Evolutionary conservation across 2,113 vertebrate species (phyloP), one percentile per base, ranked within the genome.

Genomic region (Falcunculus frontatus): DNA sequence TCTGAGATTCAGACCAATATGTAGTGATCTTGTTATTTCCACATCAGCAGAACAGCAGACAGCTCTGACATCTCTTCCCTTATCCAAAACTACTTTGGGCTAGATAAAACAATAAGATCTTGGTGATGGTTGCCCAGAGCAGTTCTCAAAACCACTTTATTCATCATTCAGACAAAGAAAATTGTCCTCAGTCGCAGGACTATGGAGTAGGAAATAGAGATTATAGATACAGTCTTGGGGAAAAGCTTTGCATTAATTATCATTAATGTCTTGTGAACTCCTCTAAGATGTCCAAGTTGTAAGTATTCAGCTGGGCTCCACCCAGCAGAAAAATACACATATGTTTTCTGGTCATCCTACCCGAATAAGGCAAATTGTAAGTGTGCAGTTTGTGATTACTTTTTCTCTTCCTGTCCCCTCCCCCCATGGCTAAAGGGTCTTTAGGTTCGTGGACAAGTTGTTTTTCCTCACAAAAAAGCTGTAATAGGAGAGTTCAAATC

Each of bases 61-160:
- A 74, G 69, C 25, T 89, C 60, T 91, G 77, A 55, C 69, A 41
- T 59, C 41, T 89, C 33, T 81, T 87, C n/a, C n/a, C 8, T 30
- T 21, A 53, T 16, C 29, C 32, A 32, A 53, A 69, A 79, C 26
- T 57, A 37, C 59, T 85, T 82, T 57, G n/a, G 37, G 30, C 59
- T 88, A 44, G 14, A 52, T 50, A 80, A 90, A 33, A 33, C 39
- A 79, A 18, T 76, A 82, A 76, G 35, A 75, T 23, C 9, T 63
- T 32, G 14, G 25, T 57, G 57, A 49, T 73, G 74, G 41, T 52
- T 79, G 76, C 27, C 49, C 87, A 90, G 15, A 88, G 50, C 26
- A 65, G 46, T 74, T 88, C 57, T 95, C 41, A 90, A 90, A 94
- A 37, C 10, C 47, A 23, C 39, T 87, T 89, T 87, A 53, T 68